Percentiles rank a stretch among this genome's conserved stretches.
phyloP scores from a whole-genome alignment of 2,888 invertebrate genomes.

The Drosophila pegasa region DNA sequence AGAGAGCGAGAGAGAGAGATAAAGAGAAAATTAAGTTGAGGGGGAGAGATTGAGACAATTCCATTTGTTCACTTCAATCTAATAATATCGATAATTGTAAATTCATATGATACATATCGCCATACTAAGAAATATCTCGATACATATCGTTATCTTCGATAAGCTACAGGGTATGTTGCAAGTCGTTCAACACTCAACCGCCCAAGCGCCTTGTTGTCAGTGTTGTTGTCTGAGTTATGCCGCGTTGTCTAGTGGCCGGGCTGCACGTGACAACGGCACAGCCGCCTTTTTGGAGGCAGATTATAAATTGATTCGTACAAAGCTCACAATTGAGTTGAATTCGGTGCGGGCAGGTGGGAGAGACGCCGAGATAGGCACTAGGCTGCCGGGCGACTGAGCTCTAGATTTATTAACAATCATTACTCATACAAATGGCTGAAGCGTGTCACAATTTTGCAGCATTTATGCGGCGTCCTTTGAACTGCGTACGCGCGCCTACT shows the following conservation, averaged over 20 bases:
- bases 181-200: neutral
- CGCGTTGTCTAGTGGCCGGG: constrained; percentile 52
- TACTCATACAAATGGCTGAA: constrained; percentile 82
- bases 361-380: constrained; percentile 6
- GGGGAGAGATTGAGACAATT: too few species aligned
- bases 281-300: constrained; percentile 56
- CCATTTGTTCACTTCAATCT: too few species aligned
- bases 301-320: constrained; percentile 81
- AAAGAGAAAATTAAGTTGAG: too few species aligned
- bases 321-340: constrained; percentile 78
- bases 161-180: neutral
- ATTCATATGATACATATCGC: neutral
- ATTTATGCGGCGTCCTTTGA: constrained; percentile 74
- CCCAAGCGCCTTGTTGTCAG: constrained; percentile 8
- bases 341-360: constrained; percentile 58
- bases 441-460: constrained; percentile 81
- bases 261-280: constrained; percentile 69
- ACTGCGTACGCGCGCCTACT: constrained; percentile 57
- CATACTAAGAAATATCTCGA: too few species aligned
- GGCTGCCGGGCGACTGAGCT: constrained; percentile 6
- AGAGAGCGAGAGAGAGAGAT: neutral
- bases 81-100: neutral
- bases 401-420: constrained; percentile 80
- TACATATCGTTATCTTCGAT: too few species aligned
- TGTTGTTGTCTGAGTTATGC: constrained; percentile 28